Conservation (phyloP, 2,797 vertebrate species). For the Schizopygopsis malacanthus region DNA sequence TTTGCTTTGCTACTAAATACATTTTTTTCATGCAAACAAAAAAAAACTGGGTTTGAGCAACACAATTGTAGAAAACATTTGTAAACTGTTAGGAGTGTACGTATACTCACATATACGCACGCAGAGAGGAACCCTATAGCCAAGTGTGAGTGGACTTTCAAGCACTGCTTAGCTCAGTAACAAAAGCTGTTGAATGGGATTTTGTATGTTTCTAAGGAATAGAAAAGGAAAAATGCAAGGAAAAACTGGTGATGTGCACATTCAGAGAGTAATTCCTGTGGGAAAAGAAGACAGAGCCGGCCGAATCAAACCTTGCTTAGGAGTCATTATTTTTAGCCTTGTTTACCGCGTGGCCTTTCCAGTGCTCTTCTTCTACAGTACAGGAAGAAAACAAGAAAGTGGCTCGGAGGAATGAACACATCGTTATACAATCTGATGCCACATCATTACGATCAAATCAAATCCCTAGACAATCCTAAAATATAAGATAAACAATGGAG, state of each 20-base stretch:
- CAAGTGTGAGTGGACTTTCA: not conserved
- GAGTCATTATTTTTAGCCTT: slow-evolving; percentile 83
- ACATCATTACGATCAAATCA: slow-evolving; percentile 57
- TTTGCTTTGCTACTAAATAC: slow-evolving; percentile 8
- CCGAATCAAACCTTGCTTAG: slow-evolving; percentile 78
- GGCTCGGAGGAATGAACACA: slow-evolving; percentile 36
- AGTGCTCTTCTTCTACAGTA: slow-evolving; percentile 64
- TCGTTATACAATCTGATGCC: slow-evolving; percentile 55
- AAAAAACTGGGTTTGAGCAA: not conserved
- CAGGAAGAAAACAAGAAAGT: slow-evolving; percentile 36
- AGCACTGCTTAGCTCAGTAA: slow-evolving; percentile 13
- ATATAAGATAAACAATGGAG: slow-evolving; percentile 24
- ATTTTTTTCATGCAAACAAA: not conserved
- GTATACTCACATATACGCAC: not conserved
- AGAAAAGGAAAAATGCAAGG: slow-evolving; percentile 11
- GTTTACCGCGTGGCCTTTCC: slow-evolving; percentile 76
- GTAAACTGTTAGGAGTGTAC: not conserved
- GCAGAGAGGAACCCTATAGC: not conserved
- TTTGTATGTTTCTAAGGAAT: slow-evolving; percentile 32
- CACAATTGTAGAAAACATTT: not conserved
- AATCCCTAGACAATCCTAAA: slow-evolving; percentile 28
- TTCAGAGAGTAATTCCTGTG: slow-evolving; percentile 76
- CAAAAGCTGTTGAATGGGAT: slow-evolving; percentile 35
- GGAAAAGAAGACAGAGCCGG: slow-evolving; percentile 75
- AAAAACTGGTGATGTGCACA: slow-evolving; percentile 58